Conservation (phyloP, 1,140 invertebrate species). For the Sycophaga agraensis region DNA sequence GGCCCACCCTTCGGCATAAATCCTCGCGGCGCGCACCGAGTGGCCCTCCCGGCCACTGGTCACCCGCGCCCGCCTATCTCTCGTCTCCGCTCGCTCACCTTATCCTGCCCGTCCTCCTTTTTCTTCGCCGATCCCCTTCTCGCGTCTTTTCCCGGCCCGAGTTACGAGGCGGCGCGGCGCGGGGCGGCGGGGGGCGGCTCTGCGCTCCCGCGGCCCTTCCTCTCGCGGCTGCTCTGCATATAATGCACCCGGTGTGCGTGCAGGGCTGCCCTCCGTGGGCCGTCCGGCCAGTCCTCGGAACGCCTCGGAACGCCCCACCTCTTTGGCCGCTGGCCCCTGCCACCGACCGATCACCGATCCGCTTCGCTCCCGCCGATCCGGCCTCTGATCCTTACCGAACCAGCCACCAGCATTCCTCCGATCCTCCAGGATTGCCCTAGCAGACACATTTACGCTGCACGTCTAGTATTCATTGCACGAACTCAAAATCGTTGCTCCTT, state of each 20-base stretch:
- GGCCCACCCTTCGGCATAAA: conserved; percentile 50
- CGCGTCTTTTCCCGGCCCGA: conserved; percentile 2
- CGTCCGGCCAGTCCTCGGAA: too few relatives aligned
- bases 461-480: too few relatives aligned
- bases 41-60: not conserved
- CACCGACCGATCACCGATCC: not conserved
- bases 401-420: too few relatives aligned
- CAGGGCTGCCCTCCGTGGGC: too few relatives aligned
- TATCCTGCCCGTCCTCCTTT: conserved; percentile 27
- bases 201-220: conserved; percentile 29
- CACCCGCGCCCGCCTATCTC: conserved; percentile 26
- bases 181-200: not conserved
- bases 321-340: not conserved
- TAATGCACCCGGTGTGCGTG: conserved; percentile 45
- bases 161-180: not conserved
- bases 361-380: not conserved
- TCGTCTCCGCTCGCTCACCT: conserved; percentile 10
- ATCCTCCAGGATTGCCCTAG: too few relatives aligned
- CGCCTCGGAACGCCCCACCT: not conserved
- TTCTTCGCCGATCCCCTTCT: conserved; percentile 28
- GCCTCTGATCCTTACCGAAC: too few relatives aligned
- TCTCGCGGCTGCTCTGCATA: conserved; percentile 57
- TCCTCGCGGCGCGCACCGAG: conserved; percentile 44
- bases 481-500: too few relatives aligned
- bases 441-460: too few relatives aligned